phyloP scores from a whole-genome alignment of 2,797 vertebrate species.

The Sylvia borin region DNA sequence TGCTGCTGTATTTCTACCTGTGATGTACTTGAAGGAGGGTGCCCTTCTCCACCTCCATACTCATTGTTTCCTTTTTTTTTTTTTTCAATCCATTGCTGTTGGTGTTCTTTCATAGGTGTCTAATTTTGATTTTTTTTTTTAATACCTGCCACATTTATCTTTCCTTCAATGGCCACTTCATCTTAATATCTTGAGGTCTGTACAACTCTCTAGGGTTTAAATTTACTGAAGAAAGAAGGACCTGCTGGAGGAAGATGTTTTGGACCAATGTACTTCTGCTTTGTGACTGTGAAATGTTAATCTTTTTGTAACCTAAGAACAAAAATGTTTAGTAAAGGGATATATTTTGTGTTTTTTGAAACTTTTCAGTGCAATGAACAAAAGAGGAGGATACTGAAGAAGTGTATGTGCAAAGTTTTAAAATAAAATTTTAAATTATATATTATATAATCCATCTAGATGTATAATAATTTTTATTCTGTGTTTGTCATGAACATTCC shows the following conservation, averaged over 20 bases:
- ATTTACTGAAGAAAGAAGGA: constrained; percentile 52
- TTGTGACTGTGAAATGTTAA: constrained; percentile 87
- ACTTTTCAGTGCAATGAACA: constrained; percentile 82
- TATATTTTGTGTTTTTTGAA: constrained; percentile 86
- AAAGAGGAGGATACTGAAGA: constrained; percentile 72
- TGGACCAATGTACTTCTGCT: constrained; percentile 74
- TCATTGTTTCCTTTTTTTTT: background rate
- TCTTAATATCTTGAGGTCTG: constrained; percentile 47
- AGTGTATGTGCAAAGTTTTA: constrained; percentile 77
- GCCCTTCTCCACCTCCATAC: constrained; percentile 7
- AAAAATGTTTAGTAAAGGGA: constrained; percentile 77
- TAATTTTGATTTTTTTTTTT: background rate
- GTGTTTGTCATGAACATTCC: constrained; percentile 1
- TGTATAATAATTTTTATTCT: constrained; percentile 43
- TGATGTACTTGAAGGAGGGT: constrained; percentile 66
- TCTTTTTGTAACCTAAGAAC: constrained; percentile 83
- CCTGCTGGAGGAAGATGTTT: constrained; percentile 71
- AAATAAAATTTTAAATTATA: constrained; percentile 81
- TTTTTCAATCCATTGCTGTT: background rate
- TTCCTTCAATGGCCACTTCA: constrained; percentile 32
- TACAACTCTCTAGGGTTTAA: constrained; percentile 54
- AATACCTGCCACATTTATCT: constrained; percentile 17
- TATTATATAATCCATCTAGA: constrained; percentile 64
- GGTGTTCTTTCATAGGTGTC: constrained; percentile 1
- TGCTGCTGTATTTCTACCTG: constrained; percentile 60